Conservation (phyloP, 2,113 vertebrate genomes). For the Patagioenas fasciata region DNA sequence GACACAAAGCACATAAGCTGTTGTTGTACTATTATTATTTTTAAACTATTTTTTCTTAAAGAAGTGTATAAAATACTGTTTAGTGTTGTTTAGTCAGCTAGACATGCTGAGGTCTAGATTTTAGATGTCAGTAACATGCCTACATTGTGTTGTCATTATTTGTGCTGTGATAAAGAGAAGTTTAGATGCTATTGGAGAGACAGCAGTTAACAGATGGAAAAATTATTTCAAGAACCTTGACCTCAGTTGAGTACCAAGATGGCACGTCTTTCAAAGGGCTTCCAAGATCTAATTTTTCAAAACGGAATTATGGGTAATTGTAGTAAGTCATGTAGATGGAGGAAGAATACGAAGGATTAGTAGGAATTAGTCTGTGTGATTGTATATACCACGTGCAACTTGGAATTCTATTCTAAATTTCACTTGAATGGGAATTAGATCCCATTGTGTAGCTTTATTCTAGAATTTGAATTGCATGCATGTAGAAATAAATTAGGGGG, state of each 20-base stretch:
- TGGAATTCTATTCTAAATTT: not conserved
- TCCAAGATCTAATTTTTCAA: not conserved
- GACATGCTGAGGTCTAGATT: not conserved
- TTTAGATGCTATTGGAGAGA: not conserved
- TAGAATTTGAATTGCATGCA: not conserved
- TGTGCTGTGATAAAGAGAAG: not conserved
- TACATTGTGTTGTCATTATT: not conserved
- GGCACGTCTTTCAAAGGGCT: not conserved
- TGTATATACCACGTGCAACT: not conserved
- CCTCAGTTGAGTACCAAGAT: not conserved
- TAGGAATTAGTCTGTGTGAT: not conserved
- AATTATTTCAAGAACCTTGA: not conserved
- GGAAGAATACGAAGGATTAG: not conserved
- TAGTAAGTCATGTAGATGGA: not conserved
- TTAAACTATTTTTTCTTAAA: not conserved
- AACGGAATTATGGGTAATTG: not conserved
- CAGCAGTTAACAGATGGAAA: not conserved
- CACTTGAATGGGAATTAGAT: not conserved
- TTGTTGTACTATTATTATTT: not conserved
- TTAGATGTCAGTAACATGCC: not conserved
- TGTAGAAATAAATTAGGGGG: not conserved
- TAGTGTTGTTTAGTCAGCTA: not conserved
- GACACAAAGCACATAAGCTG: not conserved
- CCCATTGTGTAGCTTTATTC: not conserved
- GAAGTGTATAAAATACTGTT: not conserved